phyloP scores from a whole-genome alignment of 2,113 vertebrate species.

The Serinus canaria region DNA sequence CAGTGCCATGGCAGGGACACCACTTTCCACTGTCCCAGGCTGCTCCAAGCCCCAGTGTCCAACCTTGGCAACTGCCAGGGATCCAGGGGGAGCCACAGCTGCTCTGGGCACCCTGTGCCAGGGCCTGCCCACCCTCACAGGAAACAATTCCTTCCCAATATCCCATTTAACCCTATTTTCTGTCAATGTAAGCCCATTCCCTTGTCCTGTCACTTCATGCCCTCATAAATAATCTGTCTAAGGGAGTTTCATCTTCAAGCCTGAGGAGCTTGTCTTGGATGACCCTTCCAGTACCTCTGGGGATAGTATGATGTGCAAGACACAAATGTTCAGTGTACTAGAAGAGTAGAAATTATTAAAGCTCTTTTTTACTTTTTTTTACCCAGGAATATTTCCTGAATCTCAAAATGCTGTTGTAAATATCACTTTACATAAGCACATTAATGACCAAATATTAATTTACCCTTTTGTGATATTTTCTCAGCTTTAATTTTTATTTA shows the following conservation, averaged over 20 bases:
- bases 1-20: background rate
- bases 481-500: slow-evolving; percentile 82
- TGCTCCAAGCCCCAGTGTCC: background rate
- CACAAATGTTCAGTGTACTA: background rate
- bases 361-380: background rate
- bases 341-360: background rate
- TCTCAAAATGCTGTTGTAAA: slow-evolving; percentile 64
- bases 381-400: background rate
- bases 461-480: slow-evolving; percentile 82
- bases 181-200: background rate
- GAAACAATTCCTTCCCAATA: background rate
- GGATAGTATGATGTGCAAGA: background rate
- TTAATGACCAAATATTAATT: slow-evolving; percentile 78
- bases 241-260: background rate
- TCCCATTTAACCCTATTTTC: rapidly evolving
- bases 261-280: background rate
- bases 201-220: background rate
- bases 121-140: background rate
- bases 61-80: background rate
- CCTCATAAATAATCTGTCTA: background rate
- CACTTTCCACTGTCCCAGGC: background rate
- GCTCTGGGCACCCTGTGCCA: background rate
- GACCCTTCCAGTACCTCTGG: background rate
- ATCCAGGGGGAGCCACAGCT: background rate
- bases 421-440: slow-evolving; percentile 66